phyloP scores from a whole-genome alignment of 2,888 invertebrate genomes.

The Temnothorax unifasciatus region DNA sequence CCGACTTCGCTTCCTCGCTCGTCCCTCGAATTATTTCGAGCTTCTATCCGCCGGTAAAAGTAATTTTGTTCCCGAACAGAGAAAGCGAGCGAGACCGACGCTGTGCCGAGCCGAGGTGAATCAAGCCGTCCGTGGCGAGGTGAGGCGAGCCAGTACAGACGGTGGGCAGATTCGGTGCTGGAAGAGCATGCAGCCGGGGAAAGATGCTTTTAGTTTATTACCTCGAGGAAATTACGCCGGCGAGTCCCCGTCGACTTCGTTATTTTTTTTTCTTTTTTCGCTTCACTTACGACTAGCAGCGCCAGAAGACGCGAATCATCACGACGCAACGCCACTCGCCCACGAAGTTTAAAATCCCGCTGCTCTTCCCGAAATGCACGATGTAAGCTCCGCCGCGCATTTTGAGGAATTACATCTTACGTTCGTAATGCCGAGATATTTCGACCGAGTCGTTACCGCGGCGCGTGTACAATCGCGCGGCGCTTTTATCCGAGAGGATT shows the following conservation, averaged over 20 bases:
- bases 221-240: conserved; percentile 76
- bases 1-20: conserved; percentile 60
- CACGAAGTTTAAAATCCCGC: conserved; percentile 20
- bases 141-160: conserved; percentile 51
- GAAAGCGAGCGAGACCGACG: conserved; percentile 29
- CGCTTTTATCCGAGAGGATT: conserved; percentile 8
- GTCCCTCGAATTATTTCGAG: conserved; percentile 70
- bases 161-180: conserved; percentile 61
- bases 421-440: background rate
- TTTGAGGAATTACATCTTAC: conserved; percentile 48
- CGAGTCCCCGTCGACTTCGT: conserved; percentile 48
- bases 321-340: background rate
- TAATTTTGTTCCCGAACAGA: conserved; percentile 73
- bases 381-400: conserved; percentile 25
- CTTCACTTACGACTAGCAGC: background rate
- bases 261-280: conserved; percentile 34
- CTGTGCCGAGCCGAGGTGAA: background rate
- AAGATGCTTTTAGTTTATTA: conserved; percentile 80
- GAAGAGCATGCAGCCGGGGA: conserved; percentile 59
- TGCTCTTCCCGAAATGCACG: background rate
- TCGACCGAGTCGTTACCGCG: conserved; percentile 7
- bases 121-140: conserved; percentile 18
- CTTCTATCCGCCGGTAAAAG: conserved; percentile 73
- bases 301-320: conserved; percentile 29
- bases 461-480: conserved; percentile 6